Base-by-base conservation (phyloP, 1,140 invertebrate genomes). In the Paramacrobiotus metropolitanus region DNA sequence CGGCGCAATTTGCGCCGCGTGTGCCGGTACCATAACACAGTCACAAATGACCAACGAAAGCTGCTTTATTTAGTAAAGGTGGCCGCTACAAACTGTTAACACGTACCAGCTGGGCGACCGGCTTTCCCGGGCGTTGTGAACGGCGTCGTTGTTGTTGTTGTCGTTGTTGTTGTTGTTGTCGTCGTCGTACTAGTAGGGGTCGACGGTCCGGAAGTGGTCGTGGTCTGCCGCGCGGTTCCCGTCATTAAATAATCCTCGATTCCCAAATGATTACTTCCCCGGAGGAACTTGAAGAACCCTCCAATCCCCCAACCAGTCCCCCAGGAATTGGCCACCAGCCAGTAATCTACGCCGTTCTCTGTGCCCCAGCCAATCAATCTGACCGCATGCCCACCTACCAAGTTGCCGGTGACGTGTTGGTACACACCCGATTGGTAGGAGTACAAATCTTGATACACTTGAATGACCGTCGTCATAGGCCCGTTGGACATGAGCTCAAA, bases 261-360 rank as follows among this genome's bases (percentile, higher is more conserved):
- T n/a, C 34, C 34, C 34, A 40, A 40, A 40, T 40, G 34, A n/a
- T 40, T n/a, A 9, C n/a, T n/a, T n/a, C 34, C 34, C 9, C 34
- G 34, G 34, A 40, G 9, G 34, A 40, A 40, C 34, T 40, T 40
- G 34, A 40, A 9, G 34, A 40, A 40, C 34, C 34, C 34, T 9
- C 34, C 9, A n/a, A 40, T 40, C 3, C 61, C 61, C 61, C 61
- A 62, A 29, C 28, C n/a, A 4, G 61, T 61, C n/a, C 60, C 59
- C 61, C 61, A 62, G 3, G 61, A 62, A 67, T 73, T 73, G 64
- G 73, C 73, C 9, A 73, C 66, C 24, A 73, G 67, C 71, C 71
- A 74, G 63, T 72, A 75, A 34, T 72, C 70, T 44, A 67, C 65
- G 34, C 63, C 66, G n/a, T 34, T 62, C 44, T 62, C 65, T n/a